Base-by-base conservation (phyloP, 2,888 invertebrate genomes). In the Mantis religiosa region DNA sequence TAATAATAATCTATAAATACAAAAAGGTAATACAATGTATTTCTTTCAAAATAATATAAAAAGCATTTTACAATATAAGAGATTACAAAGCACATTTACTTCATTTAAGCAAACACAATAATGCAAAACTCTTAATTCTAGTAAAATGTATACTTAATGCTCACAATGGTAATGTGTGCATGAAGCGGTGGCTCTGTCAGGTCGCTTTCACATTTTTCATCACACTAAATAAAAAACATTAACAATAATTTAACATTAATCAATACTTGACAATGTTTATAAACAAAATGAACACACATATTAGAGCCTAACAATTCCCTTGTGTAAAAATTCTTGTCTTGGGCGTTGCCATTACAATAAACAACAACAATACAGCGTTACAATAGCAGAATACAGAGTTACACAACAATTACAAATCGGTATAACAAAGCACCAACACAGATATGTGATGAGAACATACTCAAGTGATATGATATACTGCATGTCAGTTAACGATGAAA, bases 1-100 rank as follows among this genome's bases (percentile, higher is more conserved):
- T 89, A 89, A 84, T 87, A 89, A 89, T 1, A 86, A 88, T 89
- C 88, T 85, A 83, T 89, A 82, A 94, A 94, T 94, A 94, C 41
- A 93, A 93, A 93, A 93, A 93, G 92, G 92, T 92, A 92, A 92
- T 92, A 93, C 92, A 93, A 93, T 92, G 93, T 92, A 92, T 92
- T 92, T 90, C 91, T 41, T n/a, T 41, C 41, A 41, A 41, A 41
- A 41, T 41, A 41, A 41, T 41, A 41, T 41, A 41, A 92, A 91
- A 92, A 93, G 93, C 92, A 92, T 91, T 92, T 92, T 91, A 91
- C 92, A 92, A 92, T 89, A 91, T 92, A 92, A 92, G 54, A 71
- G 54, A 71, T 71, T 71, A 71, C 54, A 71, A 71, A 71, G 54
- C 54, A 71, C 54, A 71, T 71, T 54, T 71, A 71, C 54, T 71